A percentile compares a stretch with the other conserved stretches of the same genome.
Conservation (phyloP, 2,888 invertebrate species). For the Machimus atricapillus region DNA sequence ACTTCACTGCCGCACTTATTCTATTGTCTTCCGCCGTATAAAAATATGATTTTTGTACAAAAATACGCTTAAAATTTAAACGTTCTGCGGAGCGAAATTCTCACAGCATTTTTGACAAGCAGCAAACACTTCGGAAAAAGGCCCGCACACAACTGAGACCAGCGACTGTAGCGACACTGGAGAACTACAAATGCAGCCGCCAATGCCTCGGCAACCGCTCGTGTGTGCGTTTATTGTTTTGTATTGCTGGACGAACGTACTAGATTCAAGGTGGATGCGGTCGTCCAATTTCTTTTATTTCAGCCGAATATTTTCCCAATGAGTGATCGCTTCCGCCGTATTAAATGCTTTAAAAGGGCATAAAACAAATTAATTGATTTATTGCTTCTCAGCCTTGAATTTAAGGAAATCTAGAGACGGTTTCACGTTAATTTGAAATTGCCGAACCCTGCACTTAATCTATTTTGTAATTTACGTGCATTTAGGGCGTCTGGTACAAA, state of each 20-base stretch:
- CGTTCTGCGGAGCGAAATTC: slow-evolving; percentile 1
- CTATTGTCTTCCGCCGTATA: slow-evolving; percentile 15
- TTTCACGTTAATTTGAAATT: not conserved
- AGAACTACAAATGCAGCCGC: not conserved
- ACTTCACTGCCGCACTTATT: slow-evolving; percentile 25
- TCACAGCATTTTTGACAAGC: slow-evolving; percentile 40
- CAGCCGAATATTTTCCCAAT: not conserved
- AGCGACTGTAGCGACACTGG: not conserved
- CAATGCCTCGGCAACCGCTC: not conserved
- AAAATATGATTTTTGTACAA: slow-evolving; percentile 31
- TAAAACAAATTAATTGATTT: not conserved
- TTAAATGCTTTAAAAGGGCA: not conserved
- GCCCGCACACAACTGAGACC: not conserved
- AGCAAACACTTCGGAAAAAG: not conserved
- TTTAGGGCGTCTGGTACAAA: not conserved
- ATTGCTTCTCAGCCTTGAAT: not conserved
- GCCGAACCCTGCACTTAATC: not conserved
- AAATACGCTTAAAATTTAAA: slow-evolving; percentile 27
- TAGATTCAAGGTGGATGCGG: not conserved
- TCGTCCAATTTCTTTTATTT: not conserved
- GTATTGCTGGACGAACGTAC: not conserved
- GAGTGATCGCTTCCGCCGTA: not conserved
- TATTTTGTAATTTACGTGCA: not conserved
- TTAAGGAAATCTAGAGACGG: not conserved
- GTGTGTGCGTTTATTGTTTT: slow-evolving; percentile 15